Conservation (phyloP, 2,113 vertebrate species). For the Amphiprion percula region DNA sequence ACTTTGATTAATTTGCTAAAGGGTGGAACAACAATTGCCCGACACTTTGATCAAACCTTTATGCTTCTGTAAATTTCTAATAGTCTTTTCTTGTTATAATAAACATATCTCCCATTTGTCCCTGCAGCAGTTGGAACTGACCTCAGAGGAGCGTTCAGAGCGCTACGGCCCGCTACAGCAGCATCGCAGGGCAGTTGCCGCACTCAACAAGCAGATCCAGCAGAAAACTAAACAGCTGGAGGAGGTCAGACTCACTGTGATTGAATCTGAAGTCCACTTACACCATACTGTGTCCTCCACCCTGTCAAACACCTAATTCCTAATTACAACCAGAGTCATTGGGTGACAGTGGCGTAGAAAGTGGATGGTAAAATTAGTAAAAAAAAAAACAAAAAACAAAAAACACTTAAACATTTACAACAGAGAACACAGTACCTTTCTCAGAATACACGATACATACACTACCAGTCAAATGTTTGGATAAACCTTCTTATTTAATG, state of each 20-base stretch:
- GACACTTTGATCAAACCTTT: too few species aligned
- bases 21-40: too few species aligned
- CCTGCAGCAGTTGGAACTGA: conserved; percentile 88
- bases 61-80: neutral
- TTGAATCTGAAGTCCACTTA: neutral
- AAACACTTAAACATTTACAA: too few species aligned
- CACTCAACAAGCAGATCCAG: conserved; percentile 92
- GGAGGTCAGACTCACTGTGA: conserved; percentile 82
- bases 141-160: conserved; percentile 90
- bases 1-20: too few species aligned
- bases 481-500: too few species aligned
- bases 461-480: too few species aligned
- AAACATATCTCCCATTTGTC: neutral
- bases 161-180: conserved; percentile 90
- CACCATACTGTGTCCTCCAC: neutral
- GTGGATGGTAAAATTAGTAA: neutral
- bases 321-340: neutral
- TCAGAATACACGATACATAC: too few species aligned
- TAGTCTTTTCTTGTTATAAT: neutral
- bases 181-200: conserved; percentile 88
- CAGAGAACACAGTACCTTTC: too few species aligned
- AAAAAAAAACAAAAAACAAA: too few species aligned
- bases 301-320: neutral
- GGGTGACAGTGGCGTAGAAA: neutral
- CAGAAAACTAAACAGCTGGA: conserved; percentile 89